Conservation (phyloP, 2,888 invertebrate genomes). For the Norana najaformis region DNA sequence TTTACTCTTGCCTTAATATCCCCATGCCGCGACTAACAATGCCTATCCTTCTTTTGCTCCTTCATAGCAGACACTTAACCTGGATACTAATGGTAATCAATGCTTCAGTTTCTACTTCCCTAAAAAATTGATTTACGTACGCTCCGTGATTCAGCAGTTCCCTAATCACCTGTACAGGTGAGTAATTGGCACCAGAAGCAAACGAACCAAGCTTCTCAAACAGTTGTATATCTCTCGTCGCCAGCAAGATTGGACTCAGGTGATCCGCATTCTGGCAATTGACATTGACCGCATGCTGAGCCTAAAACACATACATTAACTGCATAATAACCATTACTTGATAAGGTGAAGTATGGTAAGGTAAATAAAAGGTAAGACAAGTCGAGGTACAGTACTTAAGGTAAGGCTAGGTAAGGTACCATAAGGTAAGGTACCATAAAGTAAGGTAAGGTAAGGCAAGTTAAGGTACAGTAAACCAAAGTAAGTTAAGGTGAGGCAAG, state of each 20-base stretch:
- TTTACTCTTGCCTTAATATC: neutral
- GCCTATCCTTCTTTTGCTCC: neutral
- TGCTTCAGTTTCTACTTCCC: neutral
- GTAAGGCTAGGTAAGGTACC: neutral
- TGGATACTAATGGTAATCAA: neutral
- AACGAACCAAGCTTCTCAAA: conserved; percentile 55
- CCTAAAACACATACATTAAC: conserved; percentile 25
- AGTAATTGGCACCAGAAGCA: conserved; percentile 45
- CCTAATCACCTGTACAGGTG: conserved; percentile 53
- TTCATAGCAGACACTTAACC: neutral
- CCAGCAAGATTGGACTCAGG: conserved; percentile 56
- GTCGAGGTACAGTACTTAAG: neutral
- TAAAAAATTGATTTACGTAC: conserved; percentile 48
- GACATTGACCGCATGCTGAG: conserved; percentile 48
- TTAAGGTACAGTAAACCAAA: too few relatives aligned
- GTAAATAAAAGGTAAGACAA: too few relatives aligned
- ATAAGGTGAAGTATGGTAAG: neutral
- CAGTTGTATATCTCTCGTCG: conserved; percentile 54
- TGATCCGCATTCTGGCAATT: conserved; percentile 59
- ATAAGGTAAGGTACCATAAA: too few relatives aligned
- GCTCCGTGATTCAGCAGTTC: conserved; percentile 53
- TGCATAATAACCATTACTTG: neutral
- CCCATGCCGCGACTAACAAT: neutral
- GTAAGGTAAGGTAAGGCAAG: too few relatives aligned
- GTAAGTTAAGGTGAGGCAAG: too few relatives aligned